Evolutionary conservation across 2,888 invertebrate genomes (phyloP), one percentile per base, ranked within the genome.

Genomic region (Zaprionus obscuricornis): DNA sequence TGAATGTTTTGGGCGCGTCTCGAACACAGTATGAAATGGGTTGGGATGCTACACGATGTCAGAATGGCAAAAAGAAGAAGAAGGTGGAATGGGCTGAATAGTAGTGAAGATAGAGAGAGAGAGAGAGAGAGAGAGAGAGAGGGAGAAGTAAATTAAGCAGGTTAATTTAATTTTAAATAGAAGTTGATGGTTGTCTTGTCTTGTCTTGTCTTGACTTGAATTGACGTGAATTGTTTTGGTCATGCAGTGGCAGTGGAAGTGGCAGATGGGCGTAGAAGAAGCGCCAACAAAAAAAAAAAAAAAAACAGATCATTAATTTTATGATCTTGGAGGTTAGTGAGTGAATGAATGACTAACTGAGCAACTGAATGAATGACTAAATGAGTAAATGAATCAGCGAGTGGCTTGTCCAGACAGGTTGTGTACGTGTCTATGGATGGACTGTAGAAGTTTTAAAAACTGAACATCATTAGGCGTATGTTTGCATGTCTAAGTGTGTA

Each of bases 161-260:
- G 85, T 81, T 78, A 78, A 78, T 78, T 84, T 81, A 81, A 82
- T 84, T 78, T 84, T 77, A 81, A 78, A 84, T 84, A 84, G 77
- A 81, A 78, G 77, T 78, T 51, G 77, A 84, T 83, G 81, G 68
- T 49, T 75, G 68, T 67, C 66, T 59, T 22, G 66, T 36, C 27
- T 66, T 46, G 59, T 68, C 52, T 57, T 37, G n/a, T n/a, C 6
- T 18, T 20, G n/a, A n/a, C n/a, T n/a, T n/a, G n/a, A n/a, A n/a
- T n/a, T n/a, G n/a, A n/a, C n/a, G n/a, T n/a, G 40, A 43, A 39
- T 54, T 43, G 24, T 40, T 39, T 52, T 47, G 55, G 50, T 57
- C 60, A 57, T 54, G 60, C 68, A 39, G 76, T 56, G 46, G 47
- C 68, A 67, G 73, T 59, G 51, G 34, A 52, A 58, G 49, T 59